Base-by-base conservation (phyloP, 2,113 vertebrate species). In the Carlito syrichta region DNA sequence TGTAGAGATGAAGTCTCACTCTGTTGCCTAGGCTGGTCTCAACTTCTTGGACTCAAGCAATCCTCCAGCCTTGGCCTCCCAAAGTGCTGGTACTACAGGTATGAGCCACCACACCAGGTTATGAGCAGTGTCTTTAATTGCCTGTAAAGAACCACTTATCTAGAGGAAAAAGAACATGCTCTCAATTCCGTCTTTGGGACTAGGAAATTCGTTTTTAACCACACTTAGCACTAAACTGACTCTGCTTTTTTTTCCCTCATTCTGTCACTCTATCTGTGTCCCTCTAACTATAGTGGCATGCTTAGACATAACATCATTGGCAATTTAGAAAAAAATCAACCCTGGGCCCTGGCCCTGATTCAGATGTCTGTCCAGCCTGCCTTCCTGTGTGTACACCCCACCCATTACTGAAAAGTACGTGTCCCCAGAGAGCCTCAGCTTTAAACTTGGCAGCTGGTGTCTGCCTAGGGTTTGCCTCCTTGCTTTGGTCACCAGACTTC, bases 201-300 rank as follows among this genome's bases (percentile, higher is more conserved):
- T 43, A 83, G 66, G 40, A 94, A 96, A 66, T 63, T 56, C 20
- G 32, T 86, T 58, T 45, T 52, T 63, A 73, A 50, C 88, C 77
- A 35, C 35, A 3, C 52, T 84, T 35, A 30, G 81, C 25, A 6
- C 38, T 19, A n/a, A 87, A 43, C 25, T 1, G 40, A 58, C 86
- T 56, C 68, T 35, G 43, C 68, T 52, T 19, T 81, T 77, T 35
- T 48, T 66, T 91, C 81, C n/a, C n/a, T n/a, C 38, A 14, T 52
- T 38, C 12, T 62, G 4, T 54, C 23, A 23, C 13, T 84, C 62
- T 45, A 43, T 89, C 54, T 62, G 35, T 63, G 68, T 81, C 38
- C 68, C 54, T 93, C 27, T 84, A 35, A 54, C 74, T 27, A 1
- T 2, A 45, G 52, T 27, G 93, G 35, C 13, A 56, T 43, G 58